A percentile compares a stretch with the other conserved stretches of the same genome.
phyloP scores from a whole-genome alignment of 2,797 vertebrate species.

The Pseudotriccus pelzelni region DNA sequence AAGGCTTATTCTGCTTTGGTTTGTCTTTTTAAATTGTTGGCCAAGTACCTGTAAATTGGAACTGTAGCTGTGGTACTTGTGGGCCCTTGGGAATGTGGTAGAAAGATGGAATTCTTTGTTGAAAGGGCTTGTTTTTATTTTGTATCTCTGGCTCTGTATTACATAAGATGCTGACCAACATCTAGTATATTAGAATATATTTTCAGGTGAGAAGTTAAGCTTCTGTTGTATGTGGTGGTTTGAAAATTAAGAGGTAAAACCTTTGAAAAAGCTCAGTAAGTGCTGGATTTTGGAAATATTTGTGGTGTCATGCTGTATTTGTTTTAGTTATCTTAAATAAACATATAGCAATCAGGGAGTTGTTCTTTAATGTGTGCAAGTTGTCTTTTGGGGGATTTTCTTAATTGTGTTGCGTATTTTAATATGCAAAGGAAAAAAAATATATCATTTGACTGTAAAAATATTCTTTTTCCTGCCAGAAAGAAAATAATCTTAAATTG shows the following conservation, averaged over 20 bases:
- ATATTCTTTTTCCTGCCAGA: neutral
- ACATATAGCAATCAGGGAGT: neutral
- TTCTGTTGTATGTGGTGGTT: neutral
- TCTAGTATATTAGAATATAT: neutral
- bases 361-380: neutral
- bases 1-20: neutral
- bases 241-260: neutral
- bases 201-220: neutral
- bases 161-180: neutral
- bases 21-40: neutral
- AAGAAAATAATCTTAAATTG: neutral
- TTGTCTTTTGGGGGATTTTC: neutral
- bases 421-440: neutral
- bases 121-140: neutral
- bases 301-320: neutral
- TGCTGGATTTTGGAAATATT: neutral
- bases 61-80: neutral
- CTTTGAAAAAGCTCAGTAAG: neutral
- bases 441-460: slow-evolving; percentile 2
- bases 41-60: neutral
- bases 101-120: neutral
- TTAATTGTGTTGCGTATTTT: neutral
- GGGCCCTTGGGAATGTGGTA: neutral
- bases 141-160: neutral
- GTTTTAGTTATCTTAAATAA: neutral